A percentile compares a stretch with the other conserved stretches of the same genome.
Evolutionary conservation across 2,797 vertebrate species (phyloP).

Genomic region (Syndactyla subalaris): DNA sequence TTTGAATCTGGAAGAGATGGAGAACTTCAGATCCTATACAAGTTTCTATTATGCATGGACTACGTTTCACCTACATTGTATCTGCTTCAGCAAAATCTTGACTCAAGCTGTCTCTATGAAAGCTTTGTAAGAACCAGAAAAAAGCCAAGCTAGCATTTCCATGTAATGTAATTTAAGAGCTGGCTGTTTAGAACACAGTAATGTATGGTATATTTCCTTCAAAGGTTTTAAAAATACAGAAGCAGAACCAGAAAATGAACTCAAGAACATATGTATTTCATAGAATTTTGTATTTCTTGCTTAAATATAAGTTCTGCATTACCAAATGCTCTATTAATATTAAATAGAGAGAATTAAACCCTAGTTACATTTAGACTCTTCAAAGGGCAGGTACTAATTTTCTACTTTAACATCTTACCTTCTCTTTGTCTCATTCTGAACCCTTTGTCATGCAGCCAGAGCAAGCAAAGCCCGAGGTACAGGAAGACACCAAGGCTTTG

Average conservation of each 20-base stretch:
- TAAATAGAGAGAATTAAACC: background rate
- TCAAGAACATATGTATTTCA: background rate
- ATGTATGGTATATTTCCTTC: background rate
- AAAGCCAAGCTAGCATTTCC: background rate
- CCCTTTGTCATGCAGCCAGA: background rate
- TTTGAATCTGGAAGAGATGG: background rate
- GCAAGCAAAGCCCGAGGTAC: background rate
- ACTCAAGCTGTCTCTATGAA: background rate
- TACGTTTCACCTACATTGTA: background rate
- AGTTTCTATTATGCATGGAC: background rate
- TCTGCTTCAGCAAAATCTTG: background rate
- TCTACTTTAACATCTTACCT: background rate
- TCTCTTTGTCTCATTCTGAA: background rate
- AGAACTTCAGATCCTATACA: background rate
- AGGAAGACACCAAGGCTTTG: background rate
- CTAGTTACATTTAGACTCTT: background rate
- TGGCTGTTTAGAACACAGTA: background rate
- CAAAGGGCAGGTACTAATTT: background rate
- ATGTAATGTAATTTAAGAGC: background rate
- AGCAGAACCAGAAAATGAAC: background rate
- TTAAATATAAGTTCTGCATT: background rate
- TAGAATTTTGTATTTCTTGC: background rate
- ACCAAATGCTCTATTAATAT: background rate
- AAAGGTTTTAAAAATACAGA: background rate
- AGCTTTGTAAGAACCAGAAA: background rate